Percentiles rank a stretch among this genome's conserved stretches.
Conservation (phyloP, 2,797 vertebrate genomes). For the Pelodytes ibericus region DNA sequence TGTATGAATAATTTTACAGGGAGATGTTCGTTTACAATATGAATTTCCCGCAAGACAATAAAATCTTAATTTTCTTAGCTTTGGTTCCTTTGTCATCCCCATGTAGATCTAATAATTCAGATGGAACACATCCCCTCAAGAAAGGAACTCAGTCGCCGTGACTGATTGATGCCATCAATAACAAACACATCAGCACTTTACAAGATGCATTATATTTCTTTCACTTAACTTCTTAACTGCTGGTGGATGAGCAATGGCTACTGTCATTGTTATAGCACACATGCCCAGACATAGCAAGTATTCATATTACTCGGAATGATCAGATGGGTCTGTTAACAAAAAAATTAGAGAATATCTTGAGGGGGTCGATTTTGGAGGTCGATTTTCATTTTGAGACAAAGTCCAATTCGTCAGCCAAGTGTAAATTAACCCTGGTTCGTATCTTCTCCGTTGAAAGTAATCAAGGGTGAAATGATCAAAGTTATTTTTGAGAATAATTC, state of each 20-base stretch:
- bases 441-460: too few species aligned
- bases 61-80: slow-evolving; percentile 15
- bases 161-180: slow-evolving; percentile 34
- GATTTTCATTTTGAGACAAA: too few species aligned
- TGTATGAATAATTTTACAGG: neutral
- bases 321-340: too few species aligned
- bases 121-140: slow-evolving; percentile 27
- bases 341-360: too few species aligned
- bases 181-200: slow-evolving; percentile 32
- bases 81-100: neutral
- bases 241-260: neutral
- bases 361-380: too few species aligned
- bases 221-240: neutral
- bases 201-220: slow-evolving; percentile 10
- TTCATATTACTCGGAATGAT: too few species aligned
- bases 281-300: neutral
- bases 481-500: too few species aligned
- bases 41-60: neutral
- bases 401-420: too few species aligned
- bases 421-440: too few species aligned
- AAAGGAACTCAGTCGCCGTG: slow-evolving; percentile 22
- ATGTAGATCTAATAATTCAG: slow-evolving; percentile 7
- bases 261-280: neutral
- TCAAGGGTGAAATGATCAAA: too few species aligned
- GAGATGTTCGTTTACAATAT: neutral